Evolutionary conservation across 2,888 invertebrate species (phyloP), one percentile per base, ranked within the genome.

Genomic region (Buathra laborator): DNA sequence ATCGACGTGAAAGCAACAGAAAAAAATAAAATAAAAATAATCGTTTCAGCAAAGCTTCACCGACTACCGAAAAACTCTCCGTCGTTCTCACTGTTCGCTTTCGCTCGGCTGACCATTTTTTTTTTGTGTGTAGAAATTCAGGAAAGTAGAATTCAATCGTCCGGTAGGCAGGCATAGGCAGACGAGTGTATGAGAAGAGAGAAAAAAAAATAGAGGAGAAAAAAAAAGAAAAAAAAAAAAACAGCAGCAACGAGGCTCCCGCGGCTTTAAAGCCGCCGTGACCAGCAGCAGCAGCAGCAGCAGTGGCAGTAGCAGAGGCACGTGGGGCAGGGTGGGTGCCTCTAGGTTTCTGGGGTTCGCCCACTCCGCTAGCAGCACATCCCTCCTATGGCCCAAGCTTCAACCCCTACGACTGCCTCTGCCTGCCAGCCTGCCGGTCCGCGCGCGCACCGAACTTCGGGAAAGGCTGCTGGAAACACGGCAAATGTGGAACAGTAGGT

Each of bases 401-500:
- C 78, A 78, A 82, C 84, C 81, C 75, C 77, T 76, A 86, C 79
- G 76, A 83, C 79, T 76, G 48, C 78, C 48, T 43, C 43, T 64
- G 59, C 78, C 81, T 59, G 84, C 51, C 64, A 62, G 78, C 78
- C 84, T 59, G 84, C 51, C 64, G 68, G 78, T 79, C 59, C 71
- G 71, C 78, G 85, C 79, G 83, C 83, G 75, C 88, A 86, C 89
- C 90, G 89, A 92, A 92, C 88, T 92, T 92, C 89, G 91, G 81
- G 88, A 91, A 91, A 91, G 91, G 91, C 92, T 92, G 92, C 92
- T 92, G 92, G 88, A 89, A 62, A 89, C 86, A 86, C 91, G 90
- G 89, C 90, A 89, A 93, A 93, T 93, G 92, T 93, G 89, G 93
- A 92, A 92, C 93, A 93, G 92, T 93, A 92, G 93, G 94, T 93